Evolutionary conservation across 2,888 invertebrate species (phyloP).

Genomic region (Melieria picta): DNA sequence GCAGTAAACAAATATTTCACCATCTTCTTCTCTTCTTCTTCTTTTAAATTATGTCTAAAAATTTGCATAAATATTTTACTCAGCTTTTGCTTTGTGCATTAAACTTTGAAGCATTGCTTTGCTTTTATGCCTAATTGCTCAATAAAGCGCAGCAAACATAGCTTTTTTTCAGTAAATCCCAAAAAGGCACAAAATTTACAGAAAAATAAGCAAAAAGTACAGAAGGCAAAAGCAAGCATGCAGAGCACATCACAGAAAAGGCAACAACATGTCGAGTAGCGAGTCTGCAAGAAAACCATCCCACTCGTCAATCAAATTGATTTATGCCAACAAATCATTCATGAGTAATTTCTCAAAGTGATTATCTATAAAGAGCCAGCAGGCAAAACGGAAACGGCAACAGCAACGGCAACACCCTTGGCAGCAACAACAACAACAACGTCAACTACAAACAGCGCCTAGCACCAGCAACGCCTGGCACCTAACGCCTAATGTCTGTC

Average conservation of each 20-base stretch:
- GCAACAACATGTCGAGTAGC: not conserved
- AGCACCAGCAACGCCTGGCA: not conserved
- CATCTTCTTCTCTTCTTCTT: too few species aligned
- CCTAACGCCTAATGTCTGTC: not conserved
- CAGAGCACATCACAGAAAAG: not conserved
- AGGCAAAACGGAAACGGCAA: not conserved
- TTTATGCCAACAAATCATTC: slow-evolving; percentile 60
- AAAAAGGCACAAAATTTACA: too few species aligned
- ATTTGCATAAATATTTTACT: too few species aligned
- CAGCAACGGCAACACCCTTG: too few species aligned
- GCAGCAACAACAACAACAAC: too few species aligned
- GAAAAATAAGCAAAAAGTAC: too few species aligned
- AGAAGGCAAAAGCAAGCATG: too few species aligned
- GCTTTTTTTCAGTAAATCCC: too few species aligned
- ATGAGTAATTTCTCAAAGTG: slow-evolving; percentile 60
- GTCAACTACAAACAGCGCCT: too few species aligned
- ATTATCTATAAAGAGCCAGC: slow-evolving; percentile 48
- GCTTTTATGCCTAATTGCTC: slow-evolving; percentile 56
- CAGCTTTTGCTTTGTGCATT: too few species aligned
- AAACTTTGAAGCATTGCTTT: slow-evolving; percentile 1
- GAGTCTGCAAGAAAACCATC: slow-evolving; percentile 29
- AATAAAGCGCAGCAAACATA: slow-evolving; percentile 35
- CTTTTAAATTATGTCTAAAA: too few species aligned
- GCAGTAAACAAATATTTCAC: too few species aligned
- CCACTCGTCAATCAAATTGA: slow-evolving; percentile 59